Base-by-base conservation (phyloP, 2,888 invertebrate genomes). In the Gandaritis pyraliata region DNA sequence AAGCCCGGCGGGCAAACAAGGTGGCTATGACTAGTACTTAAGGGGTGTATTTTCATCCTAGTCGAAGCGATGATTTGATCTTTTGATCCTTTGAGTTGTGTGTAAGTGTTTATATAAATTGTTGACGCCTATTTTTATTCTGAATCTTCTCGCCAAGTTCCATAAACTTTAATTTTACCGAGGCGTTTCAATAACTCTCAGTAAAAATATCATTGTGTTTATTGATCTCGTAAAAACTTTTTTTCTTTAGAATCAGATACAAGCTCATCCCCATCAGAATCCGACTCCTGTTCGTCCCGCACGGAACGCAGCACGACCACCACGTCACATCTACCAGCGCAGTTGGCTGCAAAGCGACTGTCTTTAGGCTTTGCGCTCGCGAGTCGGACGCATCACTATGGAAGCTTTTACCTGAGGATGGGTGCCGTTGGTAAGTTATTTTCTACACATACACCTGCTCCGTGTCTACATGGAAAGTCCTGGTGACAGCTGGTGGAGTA, bases 321-420 rank as follows among this genome's bases (percentile, higher is more conserved):
- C 48, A 78, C 92, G 70, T 70, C 86, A 64, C 82, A 88, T 76
- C 69, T 84, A 69, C 75, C 91, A 73, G 80, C 86, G 67, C 81
- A 88, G 64, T 71, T 87, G 67, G 76, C 85, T 38, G 83, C 93
- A 71, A 83, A 92, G 87, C 74, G 92, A 69, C 74, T 94, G 80
- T 86, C 94, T 52, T 80, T 93, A 0, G 93, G 92, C 5, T 93
- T 92, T 64, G 93, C 92, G 0, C 81, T 92, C 12, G 86, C 92
- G 1, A 87, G 94, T 1, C 83, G 93, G 47, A 94, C 94, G 1
- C 96, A 96, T 73, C 97, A 97, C 85, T 97, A 97, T 77, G 98
- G 98, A 53, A 97, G 97, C 86, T 98, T 98, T 87, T 98, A 98
- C 86, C 92, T 98, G 64, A 94, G 98, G 72, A 97, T 98, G 96